Evolutionary conservation across 1,140 invertebrate genomes (phyloP).

Genomic region (Chymomyza costata): DNA sequence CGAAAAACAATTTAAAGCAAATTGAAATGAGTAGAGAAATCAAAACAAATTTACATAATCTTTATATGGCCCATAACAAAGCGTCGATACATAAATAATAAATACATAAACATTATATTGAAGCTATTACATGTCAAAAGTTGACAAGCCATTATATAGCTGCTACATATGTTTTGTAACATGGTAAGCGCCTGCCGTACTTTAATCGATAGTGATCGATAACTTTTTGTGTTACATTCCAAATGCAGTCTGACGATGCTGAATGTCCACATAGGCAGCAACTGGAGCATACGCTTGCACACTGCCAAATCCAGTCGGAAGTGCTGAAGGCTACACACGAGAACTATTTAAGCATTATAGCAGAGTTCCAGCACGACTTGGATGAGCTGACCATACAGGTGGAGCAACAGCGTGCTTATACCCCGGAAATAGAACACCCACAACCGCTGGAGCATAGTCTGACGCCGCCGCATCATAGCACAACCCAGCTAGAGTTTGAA

Average conservation of each 20-base stretch:
- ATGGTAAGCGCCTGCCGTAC: conserved; percentile 45
- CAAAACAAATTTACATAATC: conserved; percentile 9
- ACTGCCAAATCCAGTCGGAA: conserved; percentile 48
- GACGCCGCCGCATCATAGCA: background rate
- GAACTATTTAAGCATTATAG: conserved; percentile 40
- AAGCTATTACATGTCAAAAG: no score
- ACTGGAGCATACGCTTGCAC: conserved; percentile 52
- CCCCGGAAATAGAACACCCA: conserved; percentile 22
- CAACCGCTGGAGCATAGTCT: conserved; percentile 8
- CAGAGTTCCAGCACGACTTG: conserved; percentile 43
- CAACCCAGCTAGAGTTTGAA: conserved; percentile 40
- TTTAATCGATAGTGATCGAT: background rate
- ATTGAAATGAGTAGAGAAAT: conserved; percentile 9
- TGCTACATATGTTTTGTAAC: no score
- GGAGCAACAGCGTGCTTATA: conserved; percentile 52
- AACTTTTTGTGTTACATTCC: background rate
- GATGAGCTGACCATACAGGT: conserved; percentile 49
- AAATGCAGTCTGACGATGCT: conserved; percentile 26
- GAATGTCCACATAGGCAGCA: conserved; percentile 59
- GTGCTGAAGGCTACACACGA: conserved; percentile 44
- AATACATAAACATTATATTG: no score
- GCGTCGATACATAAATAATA: no score
- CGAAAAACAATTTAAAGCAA: conserved; percentile 35
- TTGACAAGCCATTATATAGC: no score
- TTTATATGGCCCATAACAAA: no score